Evolutionary conservation across 2,113 vertebrate species (phyloP), one percentile per base, ranked within the genome.

Genomic region (Monopterus albus): DNA sequence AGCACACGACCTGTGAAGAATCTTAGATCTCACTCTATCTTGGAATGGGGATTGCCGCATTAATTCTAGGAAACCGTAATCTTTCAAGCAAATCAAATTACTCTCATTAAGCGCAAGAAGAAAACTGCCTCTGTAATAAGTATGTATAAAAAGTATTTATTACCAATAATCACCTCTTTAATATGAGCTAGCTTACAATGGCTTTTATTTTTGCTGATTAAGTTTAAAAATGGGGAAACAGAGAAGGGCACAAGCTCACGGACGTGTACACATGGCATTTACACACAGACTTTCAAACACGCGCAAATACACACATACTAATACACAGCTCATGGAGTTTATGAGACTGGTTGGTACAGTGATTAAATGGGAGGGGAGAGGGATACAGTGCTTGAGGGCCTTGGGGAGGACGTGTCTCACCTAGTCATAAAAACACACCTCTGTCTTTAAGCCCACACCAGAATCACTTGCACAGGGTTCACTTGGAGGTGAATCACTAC

Each of bases 41-140:
- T 89, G 94, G 94, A 97, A 96, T 91, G 95, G 94, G 94, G 96
- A 95, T 95, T 98, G 97, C 95, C 87, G 96, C 96, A 98, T 98
- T 99, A 98, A 98, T 98, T 98, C 96, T 95, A 93, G 94, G 95
- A 95, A 96, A 96, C 95, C 93, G 95, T 95, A 96, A 98, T 98
- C 96, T 95, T 96, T 98, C 96, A 96, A 98, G 94, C 98, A 98
- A 96, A 96, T 96, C 96, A 97, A 98, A 99, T 98, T 98, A 96
- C 96, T 95, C 96, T 98, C 97, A 99, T 99, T 98, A 99, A 97
- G 94, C 92, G 94, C 80, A 91, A 93, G 89, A 95, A 93, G 92
- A 96, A 97, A 96, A 96, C 96, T 96, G 95, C 96, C 96, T 98
- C 95, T 92, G 96, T 96, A 97, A 98, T 98, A 98, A 97, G 95